Conservation (phyloP, 2,888 invertebrate genomes). For the Microplitis deprimator region DNA sequence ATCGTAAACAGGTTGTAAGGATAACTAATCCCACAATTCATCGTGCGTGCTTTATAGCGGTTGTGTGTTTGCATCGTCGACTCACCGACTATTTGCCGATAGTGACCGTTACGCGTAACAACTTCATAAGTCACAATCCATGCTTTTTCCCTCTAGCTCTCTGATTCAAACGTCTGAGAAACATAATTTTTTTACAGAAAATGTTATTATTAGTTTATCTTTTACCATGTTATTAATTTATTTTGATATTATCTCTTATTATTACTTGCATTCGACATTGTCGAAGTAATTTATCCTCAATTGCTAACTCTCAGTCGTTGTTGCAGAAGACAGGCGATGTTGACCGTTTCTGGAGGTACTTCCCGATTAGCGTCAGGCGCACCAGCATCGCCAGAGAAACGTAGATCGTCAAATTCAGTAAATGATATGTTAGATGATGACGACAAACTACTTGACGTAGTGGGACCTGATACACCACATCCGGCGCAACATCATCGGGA, state of each 20-base stretch:
- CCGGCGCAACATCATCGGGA: slow-evolving; percentile 72
- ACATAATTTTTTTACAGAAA: slow-evolving; percentile 25
- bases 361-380: slow-evolving; percentile 66
- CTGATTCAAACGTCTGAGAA: slow-evolving; percentile 34
- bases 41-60: slow-evolving; percentile 21
- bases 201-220: slow-evolving; percentile 7
- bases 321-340: slow-evolving; percentile 72
- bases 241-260: slow-evolving; percentile 6
- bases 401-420: slow-evolving; percentile 66
- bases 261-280: not conserved
- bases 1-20: slow-evolving; percentile 38
- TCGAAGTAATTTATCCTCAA: slow-evolving; percentile 41
- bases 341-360: slow-evolving; percentile 69
- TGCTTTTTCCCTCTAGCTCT: slow-evolving; percentile 35
- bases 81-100: slow-evolving; percentile 36
- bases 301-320: slow-evolving; percentile 69
- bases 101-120: slow-evolving; percentile 46
- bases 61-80: slow-evolving; percentile 21
- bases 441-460: slow-evolving; percentile 88
- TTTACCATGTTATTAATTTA: not conserved
- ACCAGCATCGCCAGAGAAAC: slow-evolving; percentile 67
- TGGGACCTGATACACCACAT: slow-evolving; percentile 88
- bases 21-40: slow-evolving; percentile 31
- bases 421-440: slow-evolving; percentile 79
- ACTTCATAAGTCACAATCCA: slow-evolving; percentile 51